Conservation (phyloP, 2,113 vertebrate species). For the Xerus inauris region DNA sequence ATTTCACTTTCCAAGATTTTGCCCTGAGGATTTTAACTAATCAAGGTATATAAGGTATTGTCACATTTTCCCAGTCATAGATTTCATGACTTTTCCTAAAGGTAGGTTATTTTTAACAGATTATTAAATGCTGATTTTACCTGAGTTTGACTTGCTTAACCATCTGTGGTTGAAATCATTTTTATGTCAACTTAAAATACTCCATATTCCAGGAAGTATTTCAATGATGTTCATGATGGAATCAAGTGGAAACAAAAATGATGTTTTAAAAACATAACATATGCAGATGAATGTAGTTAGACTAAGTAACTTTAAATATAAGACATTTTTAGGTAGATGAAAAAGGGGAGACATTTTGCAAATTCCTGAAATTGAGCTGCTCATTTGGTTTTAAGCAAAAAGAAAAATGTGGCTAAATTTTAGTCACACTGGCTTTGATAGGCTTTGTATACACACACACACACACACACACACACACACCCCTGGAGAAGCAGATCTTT, state of each 20-base stretch:
- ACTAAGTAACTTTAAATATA: slow-evolving; percentile 39
- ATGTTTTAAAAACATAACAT: background rate
- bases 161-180: background rate
- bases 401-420: background rate
- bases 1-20: background rate
- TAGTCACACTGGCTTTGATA: slow-evolving; percentile 7
- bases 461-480: background rate
- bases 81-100: background rate
- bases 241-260: background rate
- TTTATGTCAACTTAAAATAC: slow-evolving; percentile 31
- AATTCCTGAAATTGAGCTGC: slow-evolving; percentile 1
- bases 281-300: background rate
- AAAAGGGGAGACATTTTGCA: background rate
- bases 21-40: background rate
- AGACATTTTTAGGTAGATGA: background rate
- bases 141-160: slow-evolving; percentile 1
- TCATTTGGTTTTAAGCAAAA: slow-evolving; percentile 32
- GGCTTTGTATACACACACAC: background rate
- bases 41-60: background rate
- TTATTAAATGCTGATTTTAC: slow-evolving; percentile 19
- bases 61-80: background rate
- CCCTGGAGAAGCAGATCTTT: slow-evolving; percentile 7
- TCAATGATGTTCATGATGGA: background rate
- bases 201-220: background rate
- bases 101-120: background rate